Base-by-base conservation (phyloP, 1,140 invertebrate species). In the Cotesia chilonis region DNA sequence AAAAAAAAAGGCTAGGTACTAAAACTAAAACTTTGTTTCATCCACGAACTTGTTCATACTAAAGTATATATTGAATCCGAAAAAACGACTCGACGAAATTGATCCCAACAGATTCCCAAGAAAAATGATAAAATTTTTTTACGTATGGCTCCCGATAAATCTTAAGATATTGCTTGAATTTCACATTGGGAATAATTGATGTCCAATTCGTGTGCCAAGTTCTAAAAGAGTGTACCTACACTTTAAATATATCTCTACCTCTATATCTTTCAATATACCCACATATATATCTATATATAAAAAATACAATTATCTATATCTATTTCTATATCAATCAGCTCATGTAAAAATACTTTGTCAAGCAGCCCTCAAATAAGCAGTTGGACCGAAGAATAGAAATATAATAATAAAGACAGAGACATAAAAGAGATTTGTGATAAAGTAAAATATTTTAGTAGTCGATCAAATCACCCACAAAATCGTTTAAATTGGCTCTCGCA, bases 401-500 rank as follows among this genome's bases (percentile, higher is more conserved):
- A 4, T 28, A 28, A 14, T 6, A 57, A 20, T 57, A 14, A n/a
- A 17, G n/a, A 57, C 12, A 57, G 54, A 57, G 28, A 28, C 28
- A 28, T 28, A 28, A 28, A 28, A 28, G 28, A 28, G 28, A 28
- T 28, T 28, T 28, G 28, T 28, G 28, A 28, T 35, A 35, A 60
- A 63, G 28, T 12, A 37, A 38, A 63, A 63, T 37, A 38, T 6
- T 20, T 10, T 36, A 10, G 10, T 28, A 38, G 10, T 12, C 4
- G 60, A 28, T 63, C 35, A 63, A 36, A 63, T 12, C 28, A 14
- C 28, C 35, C 36, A 2, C 35, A 37, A 38, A 63, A 37, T 38
- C 4, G 60, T 63, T 38, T 28, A 63, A 63, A 63, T 63, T 63
- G 60, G 35, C 60, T 37, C 37, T n/a, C 10, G 35, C 36, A 37